Evolutionary conservation across 2,113 vertebrate species (phyloP).

Genomic region (Chiloscyllium plagiosum): DNA sequence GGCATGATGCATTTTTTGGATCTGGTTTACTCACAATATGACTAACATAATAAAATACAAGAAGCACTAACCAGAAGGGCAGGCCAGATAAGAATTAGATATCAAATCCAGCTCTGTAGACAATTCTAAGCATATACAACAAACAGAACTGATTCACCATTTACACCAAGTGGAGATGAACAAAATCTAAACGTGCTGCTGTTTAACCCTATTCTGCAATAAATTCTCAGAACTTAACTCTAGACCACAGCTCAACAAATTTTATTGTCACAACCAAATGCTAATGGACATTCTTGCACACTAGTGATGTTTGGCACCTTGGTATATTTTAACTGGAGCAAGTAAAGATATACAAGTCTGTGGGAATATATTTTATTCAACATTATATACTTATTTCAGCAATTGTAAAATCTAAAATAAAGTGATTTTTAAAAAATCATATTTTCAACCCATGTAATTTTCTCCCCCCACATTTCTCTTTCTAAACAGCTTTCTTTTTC

Average conservation of each 20-base stretch:
- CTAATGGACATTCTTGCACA: background rate
- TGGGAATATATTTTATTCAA: background rate
- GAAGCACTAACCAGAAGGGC: slow-evolving; percentile 33
- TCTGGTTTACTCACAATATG: slow-evolving; percentile 12
- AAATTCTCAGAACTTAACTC: background rate
- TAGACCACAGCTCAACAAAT: background rate
- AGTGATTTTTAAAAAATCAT: background rate
- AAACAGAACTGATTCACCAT: slow-evolving; percentile 9
- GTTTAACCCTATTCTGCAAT: background rate
- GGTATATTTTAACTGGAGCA: background rate
- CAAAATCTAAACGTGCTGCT: slow-evolving; percentile 3
- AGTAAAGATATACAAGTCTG: background rate
- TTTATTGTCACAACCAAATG: background rate
- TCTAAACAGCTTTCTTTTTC: background rate
- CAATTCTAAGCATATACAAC: slow-evolving; percentile 26
- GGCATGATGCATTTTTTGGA: slow-evolving; percentile 34
- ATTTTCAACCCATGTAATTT: background rate
- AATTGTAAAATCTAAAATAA: background rate
- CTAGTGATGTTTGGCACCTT: background rate
- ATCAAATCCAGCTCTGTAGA: slow-evolving; percentile 34
- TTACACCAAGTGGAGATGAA: background rate
- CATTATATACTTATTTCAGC: background rate
- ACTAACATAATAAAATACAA: slow-evolving; percentile 35
- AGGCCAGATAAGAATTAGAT: slow-evolving; percentile 33
- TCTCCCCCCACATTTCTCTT: background rate